Evolutionary conservation across 1,140 invertebrate species (phyloP).

Genomic region (Drosophila azteca): DNA sequence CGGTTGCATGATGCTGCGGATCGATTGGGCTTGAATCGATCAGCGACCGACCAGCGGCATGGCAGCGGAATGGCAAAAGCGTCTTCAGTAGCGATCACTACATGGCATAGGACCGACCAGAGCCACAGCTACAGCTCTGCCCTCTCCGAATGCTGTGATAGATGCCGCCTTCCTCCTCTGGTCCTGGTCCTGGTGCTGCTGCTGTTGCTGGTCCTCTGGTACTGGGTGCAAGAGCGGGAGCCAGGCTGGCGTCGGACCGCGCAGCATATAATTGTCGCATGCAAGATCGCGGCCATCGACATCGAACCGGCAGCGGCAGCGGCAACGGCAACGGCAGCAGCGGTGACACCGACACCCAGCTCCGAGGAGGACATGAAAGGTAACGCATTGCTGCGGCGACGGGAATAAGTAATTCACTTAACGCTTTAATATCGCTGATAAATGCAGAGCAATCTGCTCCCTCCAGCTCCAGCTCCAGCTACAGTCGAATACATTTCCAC

Average conservation of each 20-base stretch:
- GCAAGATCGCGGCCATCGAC: constrained; percentile 75
- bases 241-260: constrained; percentile 71
- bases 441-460: constrained; percentile 63
- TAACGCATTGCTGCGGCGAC: constrained; percentile 68
- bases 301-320: constrained; percentile 4
- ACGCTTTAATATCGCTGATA: constrained; percentile 83
- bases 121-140: background rate
- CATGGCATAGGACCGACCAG: constrained; percentile 20
- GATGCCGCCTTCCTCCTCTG: constrained; percentile 19
- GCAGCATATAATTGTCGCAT: constrained; percentile 77
- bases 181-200: too few species aligned
- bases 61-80: constrained; percentile 54
- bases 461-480: background rate
- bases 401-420: constrained; percentile 83
- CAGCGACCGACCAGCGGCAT: constrained; percentile 61
- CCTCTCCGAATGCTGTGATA: constrained; percentile 25
- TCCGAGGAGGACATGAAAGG: constrained; percentile 62
- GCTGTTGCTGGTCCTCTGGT: too few species aligned
- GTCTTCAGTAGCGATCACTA: constrained; percentile 54
- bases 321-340: too few species aligned
- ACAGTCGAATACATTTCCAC: constrained; percentile 52
- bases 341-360: constrained; percentile 28
- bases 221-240: constrained; percentile 58
- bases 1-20: constrained; percentile 82
- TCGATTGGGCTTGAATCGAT: constrained; percentile 80